Conservation (phyloP, 2,888 invertebrate genomes). For the Nemurella pictetii region DNA sequence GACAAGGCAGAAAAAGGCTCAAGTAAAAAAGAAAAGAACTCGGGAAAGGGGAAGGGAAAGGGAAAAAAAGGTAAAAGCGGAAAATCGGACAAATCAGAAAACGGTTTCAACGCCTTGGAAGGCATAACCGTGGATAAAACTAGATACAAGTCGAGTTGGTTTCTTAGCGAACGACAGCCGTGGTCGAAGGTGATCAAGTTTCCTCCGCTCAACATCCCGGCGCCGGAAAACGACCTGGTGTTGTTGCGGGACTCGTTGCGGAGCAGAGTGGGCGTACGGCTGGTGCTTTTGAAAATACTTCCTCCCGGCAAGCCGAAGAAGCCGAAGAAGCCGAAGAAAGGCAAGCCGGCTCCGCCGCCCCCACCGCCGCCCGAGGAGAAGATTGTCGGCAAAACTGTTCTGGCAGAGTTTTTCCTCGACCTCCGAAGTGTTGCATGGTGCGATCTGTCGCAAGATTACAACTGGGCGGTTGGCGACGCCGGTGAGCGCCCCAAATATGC, state of each 20-base stretch:
- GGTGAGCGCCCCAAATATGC: slow-evolving; percentile 1
- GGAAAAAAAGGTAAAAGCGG: slow-evolving; percentile 38
- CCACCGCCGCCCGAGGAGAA: slow-evolving; percentile 28
- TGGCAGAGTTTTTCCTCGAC: slow-evolving; percentile 57
- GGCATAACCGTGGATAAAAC: neutral
- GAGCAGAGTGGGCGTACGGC: slow-evolving; percentile 55
- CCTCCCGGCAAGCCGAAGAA: slow-evolving; percentile 24
- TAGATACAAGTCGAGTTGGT: slow-evolving; percentile 47
- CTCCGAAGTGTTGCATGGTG: slow-evolving; percentile 59
- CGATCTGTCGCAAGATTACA: slow-evolving; percentile 58
- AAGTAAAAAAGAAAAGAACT: slow-evolving; percentile 33
- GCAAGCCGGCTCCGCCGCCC: slow-evolving; percentile 43
- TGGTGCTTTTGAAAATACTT: slow-evolving; percentile 59
- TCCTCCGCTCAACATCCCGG: slow-evolving; percentile 54
- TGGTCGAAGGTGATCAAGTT: slow-evolving; percentile 61
- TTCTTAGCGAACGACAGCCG: slow-evolving; percentile 56
- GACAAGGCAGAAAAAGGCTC: slow-evolving; percentile 37
- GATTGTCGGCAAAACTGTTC: slow-evolving; percentile 49
- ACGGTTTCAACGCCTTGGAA: neutral
- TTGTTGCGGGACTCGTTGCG: slow-evolving; percentile 61
- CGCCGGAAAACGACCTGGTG: slow-evolving; percentile 56
- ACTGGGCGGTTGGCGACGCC: slow-evolving; percentile 51
- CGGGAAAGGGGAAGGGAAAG: slow-evolving; percentile 34
- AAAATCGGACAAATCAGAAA: slow-evolving; percentile 40
- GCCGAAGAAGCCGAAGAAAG: slow-evolving; percentile 35